phyloP scores from a whole-genome alignment of 2,113 vertebrate genomes.

The Nymphicus hollandicus region DNA sequence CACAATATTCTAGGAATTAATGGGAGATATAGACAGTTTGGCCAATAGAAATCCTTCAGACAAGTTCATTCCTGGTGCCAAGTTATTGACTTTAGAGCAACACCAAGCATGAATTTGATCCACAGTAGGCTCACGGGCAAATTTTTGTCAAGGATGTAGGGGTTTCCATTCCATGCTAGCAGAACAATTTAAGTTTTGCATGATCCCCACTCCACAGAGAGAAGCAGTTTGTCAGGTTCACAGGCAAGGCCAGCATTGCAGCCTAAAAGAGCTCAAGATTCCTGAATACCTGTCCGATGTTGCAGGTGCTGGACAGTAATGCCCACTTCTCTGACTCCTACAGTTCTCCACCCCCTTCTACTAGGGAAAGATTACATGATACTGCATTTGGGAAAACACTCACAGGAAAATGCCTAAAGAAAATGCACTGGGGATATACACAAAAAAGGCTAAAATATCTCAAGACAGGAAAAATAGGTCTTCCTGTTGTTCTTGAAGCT shows the following conservation, averaged over 20 bases:
- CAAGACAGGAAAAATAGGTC: neutral
- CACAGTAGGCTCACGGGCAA: neutral
- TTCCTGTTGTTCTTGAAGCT: slow-evolving; percentile 30
- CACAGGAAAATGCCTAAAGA: slow-evolving; percentile 11
- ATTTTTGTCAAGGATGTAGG: neutral
- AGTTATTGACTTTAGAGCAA: neutral
- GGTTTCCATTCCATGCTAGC: neutral
- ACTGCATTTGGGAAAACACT: neutral
- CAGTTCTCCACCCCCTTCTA: neutral
- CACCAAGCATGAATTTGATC: neutral
- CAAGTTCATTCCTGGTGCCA: neutral
- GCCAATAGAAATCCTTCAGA: neutral
- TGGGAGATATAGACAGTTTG: neutral
- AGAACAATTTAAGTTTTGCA: neutral
- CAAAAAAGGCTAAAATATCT: neutral
- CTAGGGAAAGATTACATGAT: neutral
- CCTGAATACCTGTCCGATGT: neutral
- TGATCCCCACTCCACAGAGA: neutral
- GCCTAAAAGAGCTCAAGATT: neutral
- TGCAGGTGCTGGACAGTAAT: neutral
- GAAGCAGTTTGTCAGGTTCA: neutral
- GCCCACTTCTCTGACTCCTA: neutral
- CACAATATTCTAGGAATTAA: neutral
- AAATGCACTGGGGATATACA: neutral
- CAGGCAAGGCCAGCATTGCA: neutral